Base-by-base conservation (phyloP, 2,113 vertebrate genomes). In the Pionites leucogaster region DNA sequence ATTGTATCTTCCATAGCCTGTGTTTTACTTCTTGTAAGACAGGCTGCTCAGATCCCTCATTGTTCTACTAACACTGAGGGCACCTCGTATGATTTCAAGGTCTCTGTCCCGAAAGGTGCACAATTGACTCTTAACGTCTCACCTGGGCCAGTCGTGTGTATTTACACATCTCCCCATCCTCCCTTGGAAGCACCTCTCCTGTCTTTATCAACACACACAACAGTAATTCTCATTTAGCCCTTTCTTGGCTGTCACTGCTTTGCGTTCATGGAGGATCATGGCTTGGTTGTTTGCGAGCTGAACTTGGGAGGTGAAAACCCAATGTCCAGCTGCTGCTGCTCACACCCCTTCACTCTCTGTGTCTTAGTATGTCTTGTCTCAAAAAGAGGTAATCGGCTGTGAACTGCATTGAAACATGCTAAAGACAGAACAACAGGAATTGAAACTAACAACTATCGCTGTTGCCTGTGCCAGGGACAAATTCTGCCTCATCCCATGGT, bases 1-100 rank as follows among this genome's bases (percentile, higher is more conserved):
- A 8, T 47, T 39, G 3, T 28, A 68, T 16, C 5, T 22, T 10
- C 0, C 1, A 44, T 29, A 78, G 31, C 13, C 33, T 70, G 6
- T 35, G 12, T 49, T 95, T 92, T n/a, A 25, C 9, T 65, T 77
- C 31, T 42, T 78, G 3, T 24, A 70, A 78, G 46, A 39, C 14
- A 50, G 41, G 8, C 17, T 67, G 18, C 31, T 86, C 42, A 70
- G 3, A 44, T 62, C n/a, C 9, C 13, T 42, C 25, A 16, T 41
- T 50, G 14, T 65, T 81, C 50, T 52, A 17, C 9, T 27, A 62
- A 29, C 2, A 33, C 28, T 49, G 23, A 67, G 8, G 23, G 28
- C 3, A 13, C 3, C 57, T 81, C 18, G 22, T 25, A 13, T 2
- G 1, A 47, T 57, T 69, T 81, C 60, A 27, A 62, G 17, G 3